Evolutionary conservation across 2,113 vertebrate genomes (phyloP).

Genomic region (Nibea coibor): DNA sequence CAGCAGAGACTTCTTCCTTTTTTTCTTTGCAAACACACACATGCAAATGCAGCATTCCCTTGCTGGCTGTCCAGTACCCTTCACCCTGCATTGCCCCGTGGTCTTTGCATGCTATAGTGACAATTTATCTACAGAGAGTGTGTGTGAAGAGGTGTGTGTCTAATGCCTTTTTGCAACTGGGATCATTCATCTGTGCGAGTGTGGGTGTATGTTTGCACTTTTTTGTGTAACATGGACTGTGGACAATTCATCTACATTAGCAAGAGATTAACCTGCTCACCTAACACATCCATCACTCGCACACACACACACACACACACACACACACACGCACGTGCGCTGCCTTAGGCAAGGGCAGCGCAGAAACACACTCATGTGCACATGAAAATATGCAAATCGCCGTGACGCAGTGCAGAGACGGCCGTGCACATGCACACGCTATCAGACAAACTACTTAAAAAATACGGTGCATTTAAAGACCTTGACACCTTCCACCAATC

Average conservation of each 20-base stretch:
- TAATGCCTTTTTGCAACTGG: conserved; percentile 26
- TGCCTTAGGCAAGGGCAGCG: conserved; percentile 66
- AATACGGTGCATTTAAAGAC: conserved; percentile 3
- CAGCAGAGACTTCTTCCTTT: not conserved
- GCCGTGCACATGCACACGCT: not conserved
- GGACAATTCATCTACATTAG: conserved; percentile 81
- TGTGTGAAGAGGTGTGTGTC: conserved; percentile 41
- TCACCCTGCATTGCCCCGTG: conserved; percentile 47
- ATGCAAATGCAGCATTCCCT: conserved; percentile 14
- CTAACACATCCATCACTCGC: conserved; percentile 74
- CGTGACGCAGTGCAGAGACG: conserved; percentile 36
- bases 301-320: conserved; percentile 1
- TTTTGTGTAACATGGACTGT: conserved; percentile 59
- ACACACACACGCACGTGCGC: not conserved
- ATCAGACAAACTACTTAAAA: not conserved
- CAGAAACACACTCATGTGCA: conserved; percentile 4
- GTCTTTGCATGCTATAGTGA: conserved; percentile 29
- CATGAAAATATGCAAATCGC: conserved; percentile 47
- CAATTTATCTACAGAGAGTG: conserved; percentile 38
- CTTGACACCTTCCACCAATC: conserved; percentile 14
- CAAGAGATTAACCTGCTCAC: conserved; percentile 79
- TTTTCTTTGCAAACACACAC: conserved; percentile 15
- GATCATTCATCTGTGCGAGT: conserved; percentile 41
- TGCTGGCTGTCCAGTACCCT: conserved; percentile 33
- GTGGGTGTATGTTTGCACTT: conserved; percentile 46